phyloP scores from a whole-genome alignment of 2,888 invertebrate species.

The Boloria euphrosyne region DNA sequence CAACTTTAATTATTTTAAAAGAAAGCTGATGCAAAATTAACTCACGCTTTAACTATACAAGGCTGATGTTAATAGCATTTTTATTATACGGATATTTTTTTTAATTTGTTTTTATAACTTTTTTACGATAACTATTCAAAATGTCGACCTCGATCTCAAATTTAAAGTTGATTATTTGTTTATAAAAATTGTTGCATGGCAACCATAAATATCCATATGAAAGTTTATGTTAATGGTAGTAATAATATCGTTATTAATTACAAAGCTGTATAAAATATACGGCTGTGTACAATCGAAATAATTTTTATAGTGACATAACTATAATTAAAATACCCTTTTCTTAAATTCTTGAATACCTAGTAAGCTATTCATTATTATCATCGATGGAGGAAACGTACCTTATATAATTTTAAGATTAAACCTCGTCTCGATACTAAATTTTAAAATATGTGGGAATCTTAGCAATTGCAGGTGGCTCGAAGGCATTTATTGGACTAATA shows the following conservation, averaged over 20 bases:
- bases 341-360: neutral
- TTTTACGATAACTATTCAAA: slow-evolving; percentile 40
- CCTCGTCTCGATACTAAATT: slow-evolving; percentile 20
- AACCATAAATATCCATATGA: slow-evolving; percentile 27
- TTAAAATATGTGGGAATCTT: slow-evolving; percentile 31
- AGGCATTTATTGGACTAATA: slow-evolving; percentile 35
- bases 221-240: slow-evolving; percentile 24
- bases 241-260: slow-evolving; percentile 21
- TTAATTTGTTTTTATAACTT: slow-evolving; percentile 38
- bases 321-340: neutral
- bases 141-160: slow-evolving; percentile 27
- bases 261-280: slow-evolving; percentile 11
- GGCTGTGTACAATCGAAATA: slow-evolving; percentile 2
- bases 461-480: slow-evolving; percentile 36
- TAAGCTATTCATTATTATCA: neutral
- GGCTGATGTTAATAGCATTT: slow-evolving; percentile 4
- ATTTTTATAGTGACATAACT: slow-evolving; percentile 15
- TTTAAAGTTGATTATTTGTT: slow-evolving; percentile 28
- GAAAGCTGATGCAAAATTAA: neutral
- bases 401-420: slow-evolving; percentile 25
- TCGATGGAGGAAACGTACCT: neutral
- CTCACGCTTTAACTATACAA: neutral
- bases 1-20: slow-evolving; percentile 1
- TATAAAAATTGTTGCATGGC: slow-evolving; percentile 20
- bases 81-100: slow-evolving; percentile 32